These are phyloP conservation scores for Dinothrombium tinctorium DNA, from an alignment of 1,140 invertebrate genomes.

Conservation along the genomic window DNA sequence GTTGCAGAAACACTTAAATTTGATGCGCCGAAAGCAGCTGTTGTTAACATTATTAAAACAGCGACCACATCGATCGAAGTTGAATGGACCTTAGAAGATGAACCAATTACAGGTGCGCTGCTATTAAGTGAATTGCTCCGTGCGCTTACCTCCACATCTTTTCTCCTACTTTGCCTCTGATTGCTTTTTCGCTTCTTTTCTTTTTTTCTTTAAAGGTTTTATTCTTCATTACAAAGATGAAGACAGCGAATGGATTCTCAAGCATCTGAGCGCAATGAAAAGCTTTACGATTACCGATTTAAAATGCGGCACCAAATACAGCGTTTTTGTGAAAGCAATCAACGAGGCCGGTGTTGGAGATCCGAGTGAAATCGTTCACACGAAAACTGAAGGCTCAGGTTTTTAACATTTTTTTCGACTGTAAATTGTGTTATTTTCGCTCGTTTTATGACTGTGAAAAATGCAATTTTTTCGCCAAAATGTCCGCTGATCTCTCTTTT, in stretches of 20 bases:
- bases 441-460: background rate
- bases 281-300: background rate
- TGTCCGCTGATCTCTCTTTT: too few species aligned
- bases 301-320: background rate
- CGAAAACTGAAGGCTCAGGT: slow-evolving; percentile 12
- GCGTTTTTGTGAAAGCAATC: background rate
- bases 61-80: background rate
- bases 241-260: background rate
- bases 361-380: slow-evolving; percentile 30
- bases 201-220: background rate
- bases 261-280: background rate
- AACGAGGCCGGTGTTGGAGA: slow-evolving; percentile 34
- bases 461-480: too few species aligned
- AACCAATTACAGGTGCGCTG: background rate
- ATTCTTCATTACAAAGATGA: background rate
- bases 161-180: too few species aligned
- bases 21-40: background rate
- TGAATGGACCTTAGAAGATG: background rate
- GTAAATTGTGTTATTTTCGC: background rate
- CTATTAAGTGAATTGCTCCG: too few species aligned
- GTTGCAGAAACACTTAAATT: background rate
- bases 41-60: background rate
- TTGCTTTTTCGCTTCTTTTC: background rate
- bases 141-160: too few species aligned
- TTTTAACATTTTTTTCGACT: background rate